Conservation (phyloP, 2,888 invertebrate genomes). For the Piscicola geometra region DNA sequence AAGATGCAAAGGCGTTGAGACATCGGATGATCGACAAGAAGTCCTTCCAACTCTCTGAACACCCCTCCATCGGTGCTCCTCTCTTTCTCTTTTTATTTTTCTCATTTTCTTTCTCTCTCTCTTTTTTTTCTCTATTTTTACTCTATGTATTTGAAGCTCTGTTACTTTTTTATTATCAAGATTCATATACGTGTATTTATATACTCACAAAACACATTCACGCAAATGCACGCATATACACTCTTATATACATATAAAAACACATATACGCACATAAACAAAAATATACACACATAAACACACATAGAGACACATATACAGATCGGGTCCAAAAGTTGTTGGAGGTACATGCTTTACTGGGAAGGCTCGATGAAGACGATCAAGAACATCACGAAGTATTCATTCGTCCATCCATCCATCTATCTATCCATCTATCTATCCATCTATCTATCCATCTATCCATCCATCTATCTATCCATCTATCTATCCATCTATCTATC, state of each 20-base stretch:
- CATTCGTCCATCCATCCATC: not conserved
- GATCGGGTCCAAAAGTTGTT: not conserved
- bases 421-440: not conserved
- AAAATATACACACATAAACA: constrained; percentile 26
- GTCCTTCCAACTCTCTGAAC: constrained; percentile 7
- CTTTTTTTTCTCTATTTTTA: no score
- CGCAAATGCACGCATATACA: constrained; percentile 14
- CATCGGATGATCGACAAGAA: constrained; percentile 19
- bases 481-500: constrained; percentile 3
- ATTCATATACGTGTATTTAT: no score
- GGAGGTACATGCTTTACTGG: not conserved
- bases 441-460: not conserved
- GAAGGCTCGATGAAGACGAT: no score
- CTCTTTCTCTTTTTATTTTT: not conserved
- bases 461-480: constrained; percentile 11
- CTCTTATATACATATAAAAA: constrained; percentile 11
- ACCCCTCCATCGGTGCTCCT: no score
- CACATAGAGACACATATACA: constrained; percentile 25
- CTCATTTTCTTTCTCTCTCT: no score
- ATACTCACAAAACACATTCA: constrained; percentile 23
- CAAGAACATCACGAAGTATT: no score
- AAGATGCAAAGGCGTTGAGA: constrained; percentile 13
- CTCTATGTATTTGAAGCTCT: no score
- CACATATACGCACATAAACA: constrained; percentile 26
- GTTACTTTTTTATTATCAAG: no score